Percentiles rank a stretch among this genome's conserved stretches.
Evolutionary conservation across 2,797 vertebrate genomes (phyloP).

Genomic region (Gastrophryne carolinensis): DNA sequence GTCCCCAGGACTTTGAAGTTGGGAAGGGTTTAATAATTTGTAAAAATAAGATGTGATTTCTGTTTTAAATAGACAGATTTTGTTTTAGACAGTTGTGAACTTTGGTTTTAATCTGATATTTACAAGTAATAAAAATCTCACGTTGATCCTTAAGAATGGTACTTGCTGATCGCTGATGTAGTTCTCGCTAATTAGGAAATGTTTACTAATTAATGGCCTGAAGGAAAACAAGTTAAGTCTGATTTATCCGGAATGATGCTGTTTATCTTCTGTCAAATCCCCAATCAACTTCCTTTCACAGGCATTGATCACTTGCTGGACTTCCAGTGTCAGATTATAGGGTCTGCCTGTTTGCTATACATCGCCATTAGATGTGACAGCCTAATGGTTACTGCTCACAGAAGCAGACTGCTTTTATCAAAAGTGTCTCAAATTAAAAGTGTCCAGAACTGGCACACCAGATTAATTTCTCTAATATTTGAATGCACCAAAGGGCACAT

Average conservation of each 20-base stretch:
- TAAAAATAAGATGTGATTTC: too few relatives aligned
- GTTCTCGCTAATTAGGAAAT: slow-evolving; percentile 52
- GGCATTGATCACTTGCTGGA: not conserved
- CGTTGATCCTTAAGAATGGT: not conserved
- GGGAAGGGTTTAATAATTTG: too few relatives aligned
- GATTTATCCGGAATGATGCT: slow-evolving; percentile 30
- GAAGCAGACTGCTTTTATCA: not conserved
- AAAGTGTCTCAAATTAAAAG: too few relatives aligned
- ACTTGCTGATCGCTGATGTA: slow-evolving; percentile 54
- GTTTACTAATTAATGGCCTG: slow-evolving; percentile 53
- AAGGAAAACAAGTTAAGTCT: slow-evolving; percentile 58
- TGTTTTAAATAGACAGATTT: slow-evolving; percentile 45
- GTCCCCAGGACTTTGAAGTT: too few relatives aligned
- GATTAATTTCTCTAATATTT: too few relatives aligned
- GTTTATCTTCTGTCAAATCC: slow-evolving; percentile 29
- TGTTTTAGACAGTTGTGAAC: slow-evolving; percentile 21
- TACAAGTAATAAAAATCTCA: too few relatives aligned
- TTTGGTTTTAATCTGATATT: too few relatives aligned
- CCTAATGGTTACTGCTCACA: not conserved
- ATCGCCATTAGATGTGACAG: not conserved
- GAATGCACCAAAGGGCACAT: too few relatives aligned
- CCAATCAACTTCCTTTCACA: not conserved
- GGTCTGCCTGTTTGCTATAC: not conserved
- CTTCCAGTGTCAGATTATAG: not conserved
- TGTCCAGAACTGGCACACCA: too few relatives aligned